Evolutionary conservation across 2,797 vertebrate genomes (phyloP).

Genomic region (Leptoclinus maculatus): DNA sequence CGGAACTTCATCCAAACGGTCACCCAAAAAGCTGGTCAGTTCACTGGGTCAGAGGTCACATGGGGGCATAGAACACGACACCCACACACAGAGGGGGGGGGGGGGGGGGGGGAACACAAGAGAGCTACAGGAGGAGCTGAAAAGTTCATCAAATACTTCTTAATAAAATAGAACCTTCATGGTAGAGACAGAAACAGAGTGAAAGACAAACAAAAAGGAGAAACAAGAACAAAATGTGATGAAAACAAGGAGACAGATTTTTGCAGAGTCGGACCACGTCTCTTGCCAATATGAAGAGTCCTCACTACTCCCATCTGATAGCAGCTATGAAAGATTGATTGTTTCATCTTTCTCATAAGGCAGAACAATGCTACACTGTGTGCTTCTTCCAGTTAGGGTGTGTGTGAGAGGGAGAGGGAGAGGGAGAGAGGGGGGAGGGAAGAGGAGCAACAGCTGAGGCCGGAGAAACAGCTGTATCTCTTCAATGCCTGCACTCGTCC

Average conservation of each 20-base stretch:
- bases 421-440: not conserved
- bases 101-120: too few relatives aligned
- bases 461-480: conserved; percentile 83
- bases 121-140: not conserved
- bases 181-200: not conserved
- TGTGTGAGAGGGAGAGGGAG: not conserved
- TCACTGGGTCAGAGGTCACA: conserved; percentile 54
- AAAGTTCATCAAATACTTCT: not conserved
- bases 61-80: conserved; percentile 35
- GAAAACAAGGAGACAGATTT: conserved; percentile 28
- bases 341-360: conserved; percentile 58
- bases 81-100: not conserved
- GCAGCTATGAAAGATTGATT: conserved; percentile 61
- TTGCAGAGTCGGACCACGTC: conserved; percentile 45
- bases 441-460: conserved; percentile 83
- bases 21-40: conserved; percentile 18
- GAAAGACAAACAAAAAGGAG: not conserved
- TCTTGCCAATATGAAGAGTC: conserved; percentile 45
- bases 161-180: conserved; percentile 3
- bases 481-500: conserved; percentile 52
- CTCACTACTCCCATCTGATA: conserved; percentile 63
- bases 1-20: not conserved
- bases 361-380: conserved; percentile 77
- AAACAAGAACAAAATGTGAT: not conserved
- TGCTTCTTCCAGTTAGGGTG: conserved; percentile 42